Base-by-base conservation (phyloP, 2,888 invertebrate genomes). In the Clanis bilineata region DNA sequence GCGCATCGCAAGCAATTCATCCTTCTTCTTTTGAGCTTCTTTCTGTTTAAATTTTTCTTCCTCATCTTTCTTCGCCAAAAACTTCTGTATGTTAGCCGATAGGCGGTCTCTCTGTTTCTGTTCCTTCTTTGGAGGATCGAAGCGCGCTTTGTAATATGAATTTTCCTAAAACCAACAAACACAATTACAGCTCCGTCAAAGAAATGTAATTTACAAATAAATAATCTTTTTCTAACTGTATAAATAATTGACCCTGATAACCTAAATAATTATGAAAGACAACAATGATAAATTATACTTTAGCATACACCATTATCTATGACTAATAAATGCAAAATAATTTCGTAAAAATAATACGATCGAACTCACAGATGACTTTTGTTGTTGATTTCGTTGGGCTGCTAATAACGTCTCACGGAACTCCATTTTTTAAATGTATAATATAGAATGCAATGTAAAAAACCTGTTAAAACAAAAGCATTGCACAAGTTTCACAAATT, bases 101-200 rank as follows among this genome's bases (percentile, higher is more conserved):
- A 97, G 89, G 62, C 87, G 90, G 72, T 93, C 93, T 66, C 93
- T 94, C 58, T 94, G 93, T 71, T 95, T 95, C 43, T 94, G 93
- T 72, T 95, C 95, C 76, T 97, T 97, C 78, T 97, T 97, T 0
- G 97, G 96, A 1, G 97, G 96, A 64, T 95, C 94, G 79, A 96
- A 97, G 68, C 95, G 95, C 1, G 97, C 96, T 74, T 94, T 95
- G 77, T 97, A 97, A 77, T 93, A 96, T 85, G 69, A 70, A 67
- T 73, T 92, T 41, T 81, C 85, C 92, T 92, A 72, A 71, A 85
- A 83, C 59, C 63, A n/a, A 68, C 62, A n/a, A 56, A 12, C 25
- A 12, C 12, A 58, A 15, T 23, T 57, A 38, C 4, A 36, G 36
- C 15, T 47, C 22, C 21, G 45, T 7, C 32, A 38, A 15, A 36